Percentiles rank a stretch among this genome's conserved stretches.
These are phyloP conservation scores for Antigone vipio DNA, from an alignment of 2,113 vertebrate genomes.

Conservation along the genomic window DNA sequence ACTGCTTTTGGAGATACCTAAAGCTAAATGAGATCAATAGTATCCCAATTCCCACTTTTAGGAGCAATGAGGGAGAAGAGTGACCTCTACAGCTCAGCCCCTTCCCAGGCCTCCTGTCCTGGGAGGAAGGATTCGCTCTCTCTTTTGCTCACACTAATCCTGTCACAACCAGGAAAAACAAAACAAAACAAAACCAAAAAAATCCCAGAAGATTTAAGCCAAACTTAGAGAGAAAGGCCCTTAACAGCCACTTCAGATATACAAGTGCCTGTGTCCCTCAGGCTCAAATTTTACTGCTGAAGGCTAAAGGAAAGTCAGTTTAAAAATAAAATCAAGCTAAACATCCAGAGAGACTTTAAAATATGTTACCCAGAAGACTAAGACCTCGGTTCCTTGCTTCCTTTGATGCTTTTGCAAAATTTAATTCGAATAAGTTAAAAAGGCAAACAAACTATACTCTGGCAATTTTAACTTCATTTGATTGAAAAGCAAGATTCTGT, in stretches of 20 bases:
- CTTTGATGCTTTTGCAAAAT: background rate
- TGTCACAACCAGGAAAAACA: rapidly evolving
- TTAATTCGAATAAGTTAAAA: background rate
- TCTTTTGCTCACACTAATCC: background rate
- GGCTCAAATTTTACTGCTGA: background rate
- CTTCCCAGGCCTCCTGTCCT: background rate
- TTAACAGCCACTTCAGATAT: background rate
- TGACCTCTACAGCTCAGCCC: background rate
- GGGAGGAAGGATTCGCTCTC: background rate
- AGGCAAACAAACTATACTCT: background rate
- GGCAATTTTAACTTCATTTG: background rate
- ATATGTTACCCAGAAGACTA: background rate
- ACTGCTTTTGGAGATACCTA: background rate
- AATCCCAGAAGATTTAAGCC: background rate
- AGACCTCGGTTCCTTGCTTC: background rate
- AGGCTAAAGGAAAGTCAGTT: background rate
- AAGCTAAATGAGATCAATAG: background rate
- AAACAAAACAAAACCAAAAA: background rate
- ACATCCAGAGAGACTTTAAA: background rate
- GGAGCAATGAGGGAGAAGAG: background rate
- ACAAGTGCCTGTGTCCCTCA: background rate
- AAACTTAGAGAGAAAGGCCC: background rate
- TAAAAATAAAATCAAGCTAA: background rate
- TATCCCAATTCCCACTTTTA: background rate
- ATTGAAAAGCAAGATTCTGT: background rate